Percentiles rank a stretch among this genome's conserved stretches.
Evolutionary conservation across 2,797 vertebrate genomes (phyloP).

Genomic region (Peromyscus melanophrys): DNA sequence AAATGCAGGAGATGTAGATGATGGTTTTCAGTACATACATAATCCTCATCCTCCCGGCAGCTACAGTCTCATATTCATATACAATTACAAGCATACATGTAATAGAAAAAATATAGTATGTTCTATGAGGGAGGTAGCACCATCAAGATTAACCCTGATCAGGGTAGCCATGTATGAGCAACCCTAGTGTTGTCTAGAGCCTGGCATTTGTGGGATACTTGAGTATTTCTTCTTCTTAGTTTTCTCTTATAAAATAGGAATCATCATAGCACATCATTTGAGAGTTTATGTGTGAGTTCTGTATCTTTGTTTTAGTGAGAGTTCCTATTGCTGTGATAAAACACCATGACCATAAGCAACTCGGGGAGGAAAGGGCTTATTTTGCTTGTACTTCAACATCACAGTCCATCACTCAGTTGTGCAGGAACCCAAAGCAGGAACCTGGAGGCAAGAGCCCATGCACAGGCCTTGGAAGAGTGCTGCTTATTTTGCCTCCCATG

Average conservation of each 20-base stretch:
- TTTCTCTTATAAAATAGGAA: neutral
- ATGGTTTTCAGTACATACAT: slow-evolving; percentile 20
- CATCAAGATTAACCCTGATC: neutral
- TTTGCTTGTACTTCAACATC: neutral
- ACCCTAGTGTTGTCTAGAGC: neutral
- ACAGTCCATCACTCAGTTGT: no score
- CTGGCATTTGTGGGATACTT: neutral
- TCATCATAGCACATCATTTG: neutral
- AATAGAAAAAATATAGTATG: neutral
- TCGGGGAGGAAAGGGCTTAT: no score
- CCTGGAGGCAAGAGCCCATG: no score
- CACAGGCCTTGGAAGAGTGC: neutral
- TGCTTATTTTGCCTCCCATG: no score
- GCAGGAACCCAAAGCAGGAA: neutral
- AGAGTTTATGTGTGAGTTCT: neutral
- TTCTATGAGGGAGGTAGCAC: neutral
- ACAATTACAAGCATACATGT: neutral
- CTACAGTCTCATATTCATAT: neutral
- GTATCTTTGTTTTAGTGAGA: neutral
- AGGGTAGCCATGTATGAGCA: neutral
- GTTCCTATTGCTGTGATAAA: neutral
- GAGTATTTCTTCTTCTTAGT: neutral
- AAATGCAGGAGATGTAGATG: neutral
- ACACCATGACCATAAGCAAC: no score
- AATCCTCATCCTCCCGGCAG: neutral